Percentiles rank a stretch among this genome's conserved stretches.
Conservation (phyloP, 2,888 invertebrate genomes). For the Allolobophora icterica region DNA sequence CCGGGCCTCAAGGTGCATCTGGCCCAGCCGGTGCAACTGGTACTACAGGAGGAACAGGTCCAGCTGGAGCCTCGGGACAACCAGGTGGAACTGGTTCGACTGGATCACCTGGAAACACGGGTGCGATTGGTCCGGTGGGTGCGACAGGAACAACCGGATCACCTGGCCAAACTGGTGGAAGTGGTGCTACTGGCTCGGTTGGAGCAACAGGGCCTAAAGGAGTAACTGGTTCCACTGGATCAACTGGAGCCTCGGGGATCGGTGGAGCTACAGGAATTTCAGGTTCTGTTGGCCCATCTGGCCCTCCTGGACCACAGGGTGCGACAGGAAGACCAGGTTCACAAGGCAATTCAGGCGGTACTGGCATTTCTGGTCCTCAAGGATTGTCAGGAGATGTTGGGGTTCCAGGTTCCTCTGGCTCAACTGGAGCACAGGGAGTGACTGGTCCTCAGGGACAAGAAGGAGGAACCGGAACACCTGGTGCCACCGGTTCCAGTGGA, state of each 20-base stretch:
- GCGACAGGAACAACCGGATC: constrained; percentile 30
- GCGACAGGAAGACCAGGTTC: constrained; percentile 30
- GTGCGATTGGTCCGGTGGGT: constrained; percentile 34
- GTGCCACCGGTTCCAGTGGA: constrained; percentile 29
- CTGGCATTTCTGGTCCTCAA: constrained; percentile 25
- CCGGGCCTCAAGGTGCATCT: constrained; percentile 37
- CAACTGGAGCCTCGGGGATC: background rate
- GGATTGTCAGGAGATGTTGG: constrained; percentile 31
- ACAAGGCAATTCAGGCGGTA: constrained; percentile 32
- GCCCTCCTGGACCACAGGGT: background rate
- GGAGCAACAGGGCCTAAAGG: constrained; percentile 31
- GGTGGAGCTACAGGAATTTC: constrained; percentile 2
- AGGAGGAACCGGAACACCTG: background rate
- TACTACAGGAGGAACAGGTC: constrained; percentile 14
- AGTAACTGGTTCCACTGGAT: constrained; percentile 13
- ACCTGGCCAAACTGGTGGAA: constrained; percentile 34
- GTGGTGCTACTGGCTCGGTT: background rate
- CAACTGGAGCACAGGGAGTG: background rate
- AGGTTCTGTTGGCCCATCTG: background rate
- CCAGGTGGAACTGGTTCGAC: constrained; percentile 31
- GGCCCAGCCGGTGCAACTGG: constrained; percentile 31
- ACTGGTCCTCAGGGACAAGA: background rate
- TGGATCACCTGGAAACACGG: constrained; percentile 37
- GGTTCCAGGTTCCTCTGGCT: constrained; percentile 29
- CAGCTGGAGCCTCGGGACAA: constrained; percentile 36